Evolutionary conservation across 1,140 invertebrate genomes (phyloP).

Genomic region (Leguminivora glycinivorella): DNA sequence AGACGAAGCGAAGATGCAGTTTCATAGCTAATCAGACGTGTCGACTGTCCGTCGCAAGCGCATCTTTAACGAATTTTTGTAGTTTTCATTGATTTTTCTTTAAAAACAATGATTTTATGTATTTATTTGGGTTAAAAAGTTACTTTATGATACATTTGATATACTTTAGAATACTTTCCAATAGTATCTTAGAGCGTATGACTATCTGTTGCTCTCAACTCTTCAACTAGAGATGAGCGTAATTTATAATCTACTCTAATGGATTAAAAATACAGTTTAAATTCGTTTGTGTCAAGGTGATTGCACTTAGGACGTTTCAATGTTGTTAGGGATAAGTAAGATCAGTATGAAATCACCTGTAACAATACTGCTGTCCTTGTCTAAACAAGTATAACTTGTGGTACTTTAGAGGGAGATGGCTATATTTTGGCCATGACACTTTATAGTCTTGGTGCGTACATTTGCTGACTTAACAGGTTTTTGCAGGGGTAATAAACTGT

Average conservation of each 20-base stretch:
- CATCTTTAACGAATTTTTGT: constrained; percentile 55
- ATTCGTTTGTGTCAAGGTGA: constrained; percentile 32
- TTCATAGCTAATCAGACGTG: constrained; percentile 71
- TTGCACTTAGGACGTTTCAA: constrained; percentile 40
- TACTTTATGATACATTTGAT: not conserved
- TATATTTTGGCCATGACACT: constrained; percentile 43
- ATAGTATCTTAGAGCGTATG: constrained; percentile 35
- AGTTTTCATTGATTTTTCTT: not conserved
- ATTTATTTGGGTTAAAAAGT: not conserved
- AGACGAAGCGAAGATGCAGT: constrained; percentile 64
- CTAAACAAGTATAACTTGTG: constrained; percentile 28
- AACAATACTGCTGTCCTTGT: constrained; percentile 46
- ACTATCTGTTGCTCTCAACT: constrained; percentile 42
- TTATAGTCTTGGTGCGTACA: constrained; percentile 53
- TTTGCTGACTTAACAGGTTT: constrained; percentile 74
- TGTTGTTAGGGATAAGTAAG: constrained; percentile 41
- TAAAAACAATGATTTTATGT: not conserved
- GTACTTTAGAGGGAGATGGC: constrained; percentile 47
- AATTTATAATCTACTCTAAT: constrained; percentile 40
- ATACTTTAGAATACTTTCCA: not conserved
- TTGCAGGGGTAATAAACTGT: constrained; percentile 50
- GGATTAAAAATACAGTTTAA: constrained; percentile 34
- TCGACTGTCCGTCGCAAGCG: constrained; percentile 68
- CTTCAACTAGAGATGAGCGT: constrained; percentile 52
- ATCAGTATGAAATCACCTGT: constrained; percentile 52